phyloP scores from a whole-genome alignment of 1,140 invertebrate genomes.

The Achatina immaculata region DNA sequence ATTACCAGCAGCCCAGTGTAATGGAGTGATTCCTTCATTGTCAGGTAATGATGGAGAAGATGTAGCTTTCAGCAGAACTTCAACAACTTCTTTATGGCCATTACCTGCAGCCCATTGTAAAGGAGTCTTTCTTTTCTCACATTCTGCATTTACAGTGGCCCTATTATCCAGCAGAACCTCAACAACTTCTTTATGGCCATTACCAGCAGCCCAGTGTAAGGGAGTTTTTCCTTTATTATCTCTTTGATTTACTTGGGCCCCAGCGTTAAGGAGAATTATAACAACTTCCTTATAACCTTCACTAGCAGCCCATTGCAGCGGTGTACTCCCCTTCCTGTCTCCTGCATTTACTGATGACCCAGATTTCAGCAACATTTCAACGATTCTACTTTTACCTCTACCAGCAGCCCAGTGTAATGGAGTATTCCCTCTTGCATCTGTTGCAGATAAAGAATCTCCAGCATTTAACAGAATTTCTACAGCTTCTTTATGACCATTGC shows the following conservation, averaged over 20 bases:
- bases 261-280: slow-evolving; percentile 47
- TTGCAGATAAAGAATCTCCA: slow-evolving; percentile 56
- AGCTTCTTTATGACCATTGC: slow-evolving; percentile 45
- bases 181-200: slow-evolving; percentile 51
- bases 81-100: too few species aligned
- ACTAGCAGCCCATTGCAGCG: slow-evolving; percentile 59
- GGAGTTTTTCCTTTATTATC: slow-evolving; percentile 56
- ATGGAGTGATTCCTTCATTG: too few species aligned
- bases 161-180: slow-evolving; percentile 20
- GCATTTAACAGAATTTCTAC: slow-evolving; percentile 51
- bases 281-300: slow-evolving; percentile 59
- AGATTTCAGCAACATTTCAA: slow-evolving; percentile 48
- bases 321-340: slow-evolving; percentile 61
- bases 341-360: slow-evolving; percentile 54
- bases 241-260: slow-evolving; percentile 46
- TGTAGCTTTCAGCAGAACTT: too few species aligned
- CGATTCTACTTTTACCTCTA: slow-evolving; percentile 54
- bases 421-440: slow-evolving; percentile 61
- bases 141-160: too few species aligned
- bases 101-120: too few species aligned
- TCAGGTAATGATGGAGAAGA: too few species aligned
- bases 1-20: too few species aligned
- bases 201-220: slow-evolving; percentile 57
- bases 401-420: slow-evolving; percentile 60
- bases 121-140: too few species aligned